Evolutionary conservation across 92 coral and sea anemone species (phyloP), one percentile per base, ranked within the genome.

Genomic region (Montipora capitata): DNA sequence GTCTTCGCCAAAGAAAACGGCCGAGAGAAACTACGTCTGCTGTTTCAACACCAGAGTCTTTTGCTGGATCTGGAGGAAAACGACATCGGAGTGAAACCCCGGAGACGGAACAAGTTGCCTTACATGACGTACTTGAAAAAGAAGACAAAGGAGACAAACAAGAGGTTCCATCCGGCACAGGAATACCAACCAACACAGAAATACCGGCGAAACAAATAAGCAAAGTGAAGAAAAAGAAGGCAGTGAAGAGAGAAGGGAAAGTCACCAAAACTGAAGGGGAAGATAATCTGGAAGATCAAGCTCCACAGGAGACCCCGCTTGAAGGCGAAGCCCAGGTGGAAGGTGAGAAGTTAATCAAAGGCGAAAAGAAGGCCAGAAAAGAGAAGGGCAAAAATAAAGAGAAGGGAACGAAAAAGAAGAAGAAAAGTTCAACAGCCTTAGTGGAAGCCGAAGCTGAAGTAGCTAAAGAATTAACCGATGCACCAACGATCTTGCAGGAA

Each of bases 321-420:
- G 87, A 83, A 66, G 64, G 88, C 11, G 90, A 74, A 70, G 88
- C 4, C 20, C 42, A 63, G 20, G 6, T 76, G 11, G 89, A 86
- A 48, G 94, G 71, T 52, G 90, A 74, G 72, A 89, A 89, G 87
- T 83, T 63, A 57, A 52, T 83, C 27, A 96, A 94, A 72, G 82
- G 27, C 20, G 98, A 91, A 84, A 96, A 94, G 44, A 97, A 97
- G 72, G 90, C 79, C 45, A 92, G 91, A 85, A 98, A 96, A 77
- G 98, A 94, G 73, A 94, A 91, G 75, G 91, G 86, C 8, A 98
- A 98, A 68, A 72, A 79, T 38, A 98, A 96, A 43, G 98, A 95
- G 73, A 95, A 95, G 76, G 91, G 86, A n/a, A 72, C 87, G 11
- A 95, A 95, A 82, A 93, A 91, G 92, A 95, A 93, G 66, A 90